phyloP scores from a whole-genome alignment of 2,888 invertebrate species.

The Eledona agricola region DNA sequence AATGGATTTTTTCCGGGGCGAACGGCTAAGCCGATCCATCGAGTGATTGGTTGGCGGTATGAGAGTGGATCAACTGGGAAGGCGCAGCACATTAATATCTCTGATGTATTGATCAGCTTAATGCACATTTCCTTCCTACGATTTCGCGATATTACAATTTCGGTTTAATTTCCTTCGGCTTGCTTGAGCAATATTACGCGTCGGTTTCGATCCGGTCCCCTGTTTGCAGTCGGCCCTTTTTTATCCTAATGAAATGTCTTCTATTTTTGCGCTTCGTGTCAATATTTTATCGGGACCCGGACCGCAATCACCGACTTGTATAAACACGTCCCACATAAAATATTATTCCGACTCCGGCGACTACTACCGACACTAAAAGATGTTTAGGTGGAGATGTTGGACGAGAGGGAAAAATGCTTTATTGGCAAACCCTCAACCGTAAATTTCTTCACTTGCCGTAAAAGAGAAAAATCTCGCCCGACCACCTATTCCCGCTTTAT shows the following conservation, averaged over 20 bases:
- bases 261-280: slow-evolving; percentile 14
- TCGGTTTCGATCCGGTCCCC: slow-evolving; percentile 18
- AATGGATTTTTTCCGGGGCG: slow-evolving; percentile 16
- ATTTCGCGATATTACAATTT: slow-evolving; percentile 54
- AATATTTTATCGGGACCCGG: slow-evolving; percentile 24
- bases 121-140: slow-evolving; percentile 53
- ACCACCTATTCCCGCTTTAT: slow-evolving; percentile 17
- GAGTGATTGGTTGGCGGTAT: slow-evolving; percentile 35
- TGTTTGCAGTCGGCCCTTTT: slow-evolving; percentile 22
- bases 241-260: slow-evolving; percentile 27
- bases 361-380: slow-evolving; percentile 21
- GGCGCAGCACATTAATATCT: slow-evolving; percentile 55
- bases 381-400: slow-evolving; percentile 1
- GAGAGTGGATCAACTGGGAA: slow-evolving; percentile 41
- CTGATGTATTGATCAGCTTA: slow-evolving; percentile 56
- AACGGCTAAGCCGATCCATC: slow-evolving; percentile 34
- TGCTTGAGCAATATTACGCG: slow-evolving; percentile 46
- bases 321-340: slow-evolving; percentile 18
- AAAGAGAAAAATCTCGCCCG: slow-evolving; percentile 21
- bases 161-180: slow-evolving; percentile 52
- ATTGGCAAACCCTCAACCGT: slow-evolving; percentile 22
- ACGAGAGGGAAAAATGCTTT: slow-evolving; percentile 22
- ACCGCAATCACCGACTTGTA: slow-evolving; percentile 19
- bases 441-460: slow-evolving; percentile 25
- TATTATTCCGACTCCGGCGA: slow-evolving; percentile 14